Evolutionary conservation across 2,888 invertebrate species (phyloP).

Genomic region (Oxycera nigricornis): DNA sequence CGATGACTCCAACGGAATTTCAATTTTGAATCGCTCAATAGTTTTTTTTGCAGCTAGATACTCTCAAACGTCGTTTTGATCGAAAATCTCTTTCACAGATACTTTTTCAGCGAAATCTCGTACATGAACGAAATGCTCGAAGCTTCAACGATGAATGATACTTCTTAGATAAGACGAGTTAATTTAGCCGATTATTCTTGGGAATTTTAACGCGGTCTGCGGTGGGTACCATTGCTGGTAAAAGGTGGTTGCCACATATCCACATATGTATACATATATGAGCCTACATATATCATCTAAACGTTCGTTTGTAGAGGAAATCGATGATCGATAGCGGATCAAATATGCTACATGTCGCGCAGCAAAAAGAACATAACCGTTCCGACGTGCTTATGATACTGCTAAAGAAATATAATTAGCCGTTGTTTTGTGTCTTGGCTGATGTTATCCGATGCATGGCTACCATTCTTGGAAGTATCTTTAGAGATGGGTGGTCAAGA

Average conservation of each 20-base stretch:
- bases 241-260: not conserved
- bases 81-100: not conserved
- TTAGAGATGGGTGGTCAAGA: constrained; percentile 24
- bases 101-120: not conserved
- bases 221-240: not conserved
- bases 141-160: constrained; percentile 10
- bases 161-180: not conserved
- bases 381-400: not conserved
- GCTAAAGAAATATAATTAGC: constrained; percentile 26
- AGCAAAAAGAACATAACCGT: not conserved
- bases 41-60: not conserved
- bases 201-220: not conserved
- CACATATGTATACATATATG: no score
- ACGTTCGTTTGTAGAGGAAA: constrained; percentile 11
- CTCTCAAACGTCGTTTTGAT: not conserved
- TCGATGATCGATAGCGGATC: constrained; percentile 29
- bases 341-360: not conserved
- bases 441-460: constrained; percentile 1
- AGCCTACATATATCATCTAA: not conserved
- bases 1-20: constrained; percentile 24
- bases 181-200: constrained; percentile 21
- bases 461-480: constrained; percentile 30
- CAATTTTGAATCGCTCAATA: constrained; percentile 12
- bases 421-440: constrained; percentile 11
- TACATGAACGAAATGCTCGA: not conserved